Conservation (phyloP, 2,113 vertebrate species). For the Prochilodus magdalenae region DNA sequence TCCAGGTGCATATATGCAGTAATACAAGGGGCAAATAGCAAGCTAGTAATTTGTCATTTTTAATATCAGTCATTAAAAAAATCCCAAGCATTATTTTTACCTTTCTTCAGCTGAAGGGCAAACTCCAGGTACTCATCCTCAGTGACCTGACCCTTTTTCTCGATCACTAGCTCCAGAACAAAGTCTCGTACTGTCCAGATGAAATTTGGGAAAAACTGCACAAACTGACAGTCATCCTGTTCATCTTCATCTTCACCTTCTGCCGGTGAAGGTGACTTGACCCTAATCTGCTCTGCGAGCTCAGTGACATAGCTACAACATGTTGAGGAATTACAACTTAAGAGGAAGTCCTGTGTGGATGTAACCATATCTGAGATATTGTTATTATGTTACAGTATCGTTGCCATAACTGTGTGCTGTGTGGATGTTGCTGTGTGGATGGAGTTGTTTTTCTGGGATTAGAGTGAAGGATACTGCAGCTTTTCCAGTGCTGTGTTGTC, state of each 20-base stretch:
- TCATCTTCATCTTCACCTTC: constrained; percentile 22
- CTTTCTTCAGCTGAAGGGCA: constrained; percentile 57
- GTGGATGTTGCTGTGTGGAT: no score
- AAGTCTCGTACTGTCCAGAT: constrained; percentile 78
- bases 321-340: constrained; percentile 27
- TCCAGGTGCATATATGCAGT: no score
- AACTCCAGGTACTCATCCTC: constrained; percentile 62
- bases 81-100: neutral
- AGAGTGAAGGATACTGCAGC: constrained; percentile 14
- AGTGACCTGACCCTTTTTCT: constrained; percentile 34
- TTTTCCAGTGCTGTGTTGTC: constrained; percentile 37
- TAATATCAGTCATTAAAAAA: no score
- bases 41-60: no score
- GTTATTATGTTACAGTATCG: no score
- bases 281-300: constrained; percentile 70
- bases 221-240: constrained; percentile 58
- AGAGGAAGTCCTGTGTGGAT: neutral
- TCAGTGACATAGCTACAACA: constrained; percentile 70
- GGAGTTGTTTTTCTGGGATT: no score
- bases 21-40: no score
- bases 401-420: no score
- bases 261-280: constrained; percentile 54
- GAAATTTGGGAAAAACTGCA: constrained; percentile 75
- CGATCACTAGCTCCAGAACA: constrained; percentile 50
- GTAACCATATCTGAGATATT: neutral